These are phyloP conservation scores for Reticulitermes lucifugus DNA, from an alignment of 2,888 invertebrate species.

Conservation along the genomic window DNA sequence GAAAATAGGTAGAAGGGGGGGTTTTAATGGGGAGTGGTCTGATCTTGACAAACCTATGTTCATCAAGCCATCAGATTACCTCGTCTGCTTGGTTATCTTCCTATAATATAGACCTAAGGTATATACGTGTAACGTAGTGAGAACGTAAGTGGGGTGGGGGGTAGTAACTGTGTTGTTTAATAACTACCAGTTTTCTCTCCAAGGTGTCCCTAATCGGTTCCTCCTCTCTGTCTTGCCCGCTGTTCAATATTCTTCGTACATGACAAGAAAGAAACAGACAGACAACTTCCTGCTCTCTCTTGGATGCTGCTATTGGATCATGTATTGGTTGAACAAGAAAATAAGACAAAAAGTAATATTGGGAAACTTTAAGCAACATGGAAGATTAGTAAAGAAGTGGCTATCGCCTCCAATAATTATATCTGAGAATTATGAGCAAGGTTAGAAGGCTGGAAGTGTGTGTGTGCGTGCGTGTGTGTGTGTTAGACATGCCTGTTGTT, in stretches of 20 bases:
- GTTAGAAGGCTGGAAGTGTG: background rate
- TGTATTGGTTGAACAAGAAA: constrained; percentile 25
- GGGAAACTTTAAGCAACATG: constrained; percentile 11
- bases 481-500: constrained; percentile 18
- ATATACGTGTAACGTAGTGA: background rate
- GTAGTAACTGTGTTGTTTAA: constrained; percentile 23
- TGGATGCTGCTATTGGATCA: background rate
- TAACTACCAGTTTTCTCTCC: constrained; percentile 30
- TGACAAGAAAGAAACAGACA: constrained; percentile 2
- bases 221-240: constrained; percentile 2
- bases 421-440: constrained; percentile 51
- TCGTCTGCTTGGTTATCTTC: constrained; percentile 23
- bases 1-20: background rate
- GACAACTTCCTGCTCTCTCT: background rate
- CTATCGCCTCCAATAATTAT: constrained; percentile 49
- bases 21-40: constrained; percentile 30
- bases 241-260: constrained; percentile 2
- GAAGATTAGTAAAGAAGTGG: constrained; percentile 16
- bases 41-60: constrained; percentile 33
- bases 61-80: constrained; percentile 28
- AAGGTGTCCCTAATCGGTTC: constrained; percentile 23
- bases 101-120: constrained; percentile 20
- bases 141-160: background rate
- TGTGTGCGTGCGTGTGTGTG: background rate
- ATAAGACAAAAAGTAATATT: constrained; percentile 24